These are phyloP conservation scores for Chromis chromis DNA, from an alignment of 2,797 vertebrate species.

Conservation along the genomic window DNA sequence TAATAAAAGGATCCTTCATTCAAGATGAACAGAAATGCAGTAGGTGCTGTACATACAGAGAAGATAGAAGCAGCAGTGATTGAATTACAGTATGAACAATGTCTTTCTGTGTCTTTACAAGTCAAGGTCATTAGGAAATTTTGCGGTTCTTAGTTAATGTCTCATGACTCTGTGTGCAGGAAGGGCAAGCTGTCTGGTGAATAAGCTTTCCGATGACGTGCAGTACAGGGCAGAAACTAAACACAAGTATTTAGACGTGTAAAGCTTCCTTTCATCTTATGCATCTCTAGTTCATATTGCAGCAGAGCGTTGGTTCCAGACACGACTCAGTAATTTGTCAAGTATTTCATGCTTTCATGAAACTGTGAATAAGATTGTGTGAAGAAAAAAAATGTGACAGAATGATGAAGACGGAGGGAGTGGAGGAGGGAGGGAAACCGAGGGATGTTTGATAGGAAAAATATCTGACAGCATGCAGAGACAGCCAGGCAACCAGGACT, in stretches of 20 bases:
- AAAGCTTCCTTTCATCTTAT: neutral
- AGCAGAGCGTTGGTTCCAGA: slow-evolving; percentile 2
- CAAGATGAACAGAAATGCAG: neutral
- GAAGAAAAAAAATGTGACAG: slow-evolving; percentile 2
- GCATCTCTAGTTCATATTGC: neutral
- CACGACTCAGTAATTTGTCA: slow-evolving; percentile 34
- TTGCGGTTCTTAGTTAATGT: neutral
- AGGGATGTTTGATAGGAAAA: slow-evolving; percentile 25
- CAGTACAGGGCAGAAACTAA: neutral
- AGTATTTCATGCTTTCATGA: slow-evolving; percentile 27
- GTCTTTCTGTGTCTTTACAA: neutral
- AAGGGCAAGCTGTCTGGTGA: neutral
- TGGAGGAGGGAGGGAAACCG: slow-evolving; percentile 12
- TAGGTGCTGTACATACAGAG: neutral
- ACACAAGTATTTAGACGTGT: neutral
- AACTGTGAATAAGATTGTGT: slow-evolving; percentile 14
- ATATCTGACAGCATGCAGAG: neutral
- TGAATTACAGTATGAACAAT: slow-evolving; percentile 2
- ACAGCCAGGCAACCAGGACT: slow-evolving; percentile 18
- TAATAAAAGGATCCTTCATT: neutral
- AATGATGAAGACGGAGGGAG: slow-evolving; percentile 7
- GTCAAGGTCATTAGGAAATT: slow-evolving; percentile 3
- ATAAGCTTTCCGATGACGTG: neutral
- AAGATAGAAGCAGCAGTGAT: slow-evolving; percentile 1
- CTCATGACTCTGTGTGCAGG: neutral